These are phyloP conservation scores for Drosophila tripunctata DNA, from an alignment of 2,888 invertebrate species.

Conservation along the genomic window DNA sequence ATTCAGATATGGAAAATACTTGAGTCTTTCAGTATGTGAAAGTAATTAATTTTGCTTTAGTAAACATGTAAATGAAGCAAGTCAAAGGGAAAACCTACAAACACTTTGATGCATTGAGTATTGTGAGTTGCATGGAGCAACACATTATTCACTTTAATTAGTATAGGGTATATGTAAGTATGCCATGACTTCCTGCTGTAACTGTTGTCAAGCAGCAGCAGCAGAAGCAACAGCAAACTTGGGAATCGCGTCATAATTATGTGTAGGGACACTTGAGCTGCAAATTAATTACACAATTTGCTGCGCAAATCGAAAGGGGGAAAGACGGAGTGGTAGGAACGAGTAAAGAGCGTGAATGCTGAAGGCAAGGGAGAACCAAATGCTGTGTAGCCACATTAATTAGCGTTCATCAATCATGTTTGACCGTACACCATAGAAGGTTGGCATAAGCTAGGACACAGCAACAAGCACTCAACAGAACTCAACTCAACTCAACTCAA, in stretches of 20 bases:
- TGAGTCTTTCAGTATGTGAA: too few relatives aligned
- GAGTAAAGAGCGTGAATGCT: not conserved
- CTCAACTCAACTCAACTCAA: not conserved
- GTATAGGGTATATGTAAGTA: constrained; percentile 4
- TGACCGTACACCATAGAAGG: constrained; percentile 50
- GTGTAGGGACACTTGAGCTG: constrained; percentile 59
- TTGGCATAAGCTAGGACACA: constrained; percentile 51
- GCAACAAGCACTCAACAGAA: constrained; percentile 35
- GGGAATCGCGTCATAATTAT: constrained; percentile 60
- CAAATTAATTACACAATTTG: constrained; percentile 70
- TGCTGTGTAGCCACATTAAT: constrained; percentile 65
- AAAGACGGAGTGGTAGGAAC: not conserved
- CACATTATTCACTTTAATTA: constrained; percentile 10
- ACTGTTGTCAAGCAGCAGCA: constrained; percentile 9
- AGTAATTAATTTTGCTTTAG: too few relatives aligned
- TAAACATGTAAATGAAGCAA: not conserved
- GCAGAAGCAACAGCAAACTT: not conserved
- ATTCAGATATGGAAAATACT: too few relatives aligned
- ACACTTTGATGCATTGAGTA: not conserved
- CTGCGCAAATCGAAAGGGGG: constrained; percentile 32
- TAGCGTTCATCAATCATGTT: constrained; percentile 77
- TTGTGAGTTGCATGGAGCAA: not conserved
- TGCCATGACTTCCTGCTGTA: not conserved
- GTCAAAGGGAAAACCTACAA: not conserved
- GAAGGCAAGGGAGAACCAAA: not conserved